Evolutionary conservation across 2,888 invertebrate genomes (phyloP).

Genomic region (Laspeyria flexula): DNA sequence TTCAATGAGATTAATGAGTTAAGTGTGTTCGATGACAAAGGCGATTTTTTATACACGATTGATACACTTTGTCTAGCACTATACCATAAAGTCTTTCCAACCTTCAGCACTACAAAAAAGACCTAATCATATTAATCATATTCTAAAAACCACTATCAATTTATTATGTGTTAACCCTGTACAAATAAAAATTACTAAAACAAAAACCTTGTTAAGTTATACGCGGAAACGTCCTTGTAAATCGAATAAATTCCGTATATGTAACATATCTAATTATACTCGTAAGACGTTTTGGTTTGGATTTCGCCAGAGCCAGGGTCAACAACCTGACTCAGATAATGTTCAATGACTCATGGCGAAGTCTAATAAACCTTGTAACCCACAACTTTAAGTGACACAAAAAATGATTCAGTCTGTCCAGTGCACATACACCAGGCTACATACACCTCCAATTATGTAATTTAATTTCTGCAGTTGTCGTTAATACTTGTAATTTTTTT

Average conservation of each 20-base stretch:
- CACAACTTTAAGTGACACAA: neutral
- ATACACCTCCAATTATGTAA: neutral
- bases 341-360: constrained; percentile 2
- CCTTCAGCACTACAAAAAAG: too few species aligned
- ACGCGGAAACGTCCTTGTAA: constrained; percentile 2
- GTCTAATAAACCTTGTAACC: constrained; percentile 2
- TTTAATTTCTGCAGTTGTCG: neutral
- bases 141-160: too few species aligned
- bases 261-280: neutral
- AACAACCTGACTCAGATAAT: constrained; percentile 8
- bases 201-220: neutral
- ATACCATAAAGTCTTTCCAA: too few species aligned
- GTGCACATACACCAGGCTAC: too few species aligned
- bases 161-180: neutral
- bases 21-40: too few species aligned
- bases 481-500: too few species aligned
- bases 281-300: constrained; percentile 3
- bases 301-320: constrained; percentile 11
- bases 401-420: neutral
- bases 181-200: neutral
- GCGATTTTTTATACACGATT: too few species aligned
- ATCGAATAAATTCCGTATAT: constrained; percentile 3
- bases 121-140: too few species aligned
- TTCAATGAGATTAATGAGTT: too few species aligned
- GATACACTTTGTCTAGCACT: too few species aligned